Evolutionary conservation across 2,113 vertebrate species (phyloP).

Genomic region (Tenebrosternarchus preto): DNA sequence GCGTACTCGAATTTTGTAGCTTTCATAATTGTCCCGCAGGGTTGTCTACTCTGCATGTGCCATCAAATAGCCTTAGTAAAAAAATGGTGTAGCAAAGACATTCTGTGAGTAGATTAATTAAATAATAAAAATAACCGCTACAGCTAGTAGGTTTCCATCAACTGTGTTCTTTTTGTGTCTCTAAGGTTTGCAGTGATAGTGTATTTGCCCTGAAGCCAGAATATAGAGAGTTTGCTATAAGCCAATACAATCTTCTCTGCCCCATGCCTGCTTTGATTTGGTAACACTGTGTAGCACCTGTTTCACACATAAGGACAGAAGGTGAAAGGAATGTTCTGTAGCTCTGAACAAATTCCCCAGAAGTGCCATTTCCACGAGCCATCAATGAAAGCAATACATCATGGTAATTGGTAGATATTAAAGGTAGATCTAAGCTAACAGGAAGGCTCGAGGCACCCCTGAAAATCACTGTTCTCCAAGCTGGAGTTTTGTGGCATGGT

Average conservation of each 20-base stretch:
- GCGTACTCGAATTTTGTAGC: background rate
- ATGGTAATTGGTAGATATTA: conserved; percentile 50
- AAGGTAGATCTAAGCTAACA: conserved; percentile 43
- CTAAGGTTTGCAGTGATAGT: background rate
- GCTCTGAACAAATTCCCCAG: conserved; percentile 49
- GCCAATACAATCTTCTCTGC: conserved; percentile 46
- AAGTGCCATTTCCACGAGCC: conserved; percentile 44
- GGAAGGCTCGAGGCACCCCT: conserved; percentile 16
- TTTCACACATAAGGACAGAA: conserved; percentile 40
- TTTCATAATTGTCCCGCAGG: background rate
- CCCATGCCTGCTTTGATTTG: conserved; percentile 45
- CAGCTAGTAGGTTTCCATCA: background rate
- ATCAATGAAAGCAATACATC: conserved; percentile 54
- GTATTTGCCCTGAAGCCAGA: conserved; percentile 29
- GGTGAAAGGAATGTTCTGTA: conserved; percentile 43
- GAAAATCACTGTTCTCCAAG: background rate
- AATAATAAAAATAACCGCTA: background rate
- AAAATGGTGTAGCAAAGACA: background rate
- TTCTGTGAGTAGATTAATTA: background rate
- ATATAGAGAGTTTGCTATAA: conserved; percentile 37
- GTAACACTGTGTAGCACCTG: conserved; percentile 32
- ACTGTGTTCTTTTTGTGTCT: background rate
- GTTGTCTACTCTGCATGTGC: background rate
- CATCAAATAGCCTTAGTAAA: background rate
- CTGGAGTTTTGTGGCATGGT: background rate